These are phyloP conservation scores for Ctenomys sociabilis DNA, from an alignment of 2,113 vertebrate species.

Conservation along the genomic window DNA sequence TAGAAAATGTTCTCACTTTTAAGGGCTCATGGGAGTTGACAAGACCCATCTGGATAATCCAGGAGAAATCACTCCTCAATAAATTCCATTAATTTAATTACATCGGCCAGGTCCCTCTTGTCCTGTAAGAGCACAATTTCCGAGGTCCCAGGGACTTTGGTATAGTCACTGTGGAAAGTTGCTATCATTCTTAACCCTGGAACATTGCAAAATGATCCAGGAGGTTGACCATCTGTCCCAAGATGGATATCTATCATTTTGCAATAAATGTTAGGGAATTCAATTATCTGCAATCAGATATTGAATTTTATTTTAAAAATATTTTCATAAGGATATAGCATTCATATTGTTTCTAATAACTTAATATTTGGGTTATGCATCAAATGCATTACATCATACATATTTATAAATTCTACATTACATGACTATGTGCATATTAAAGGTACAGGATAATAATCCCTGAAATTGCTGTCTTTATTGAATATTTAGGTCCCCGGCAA, in stretches of 20 bases:
- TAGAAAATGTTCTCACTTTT: background rate
- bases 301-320: background rate
- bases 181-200: background rate
- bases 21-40: background rate
- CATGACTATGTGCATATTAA: background rate
- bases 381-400: background rate
- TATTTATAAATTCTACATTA: background rate
- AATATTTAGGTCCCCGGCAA: background rate
- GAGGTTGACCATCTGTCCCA: background rate
- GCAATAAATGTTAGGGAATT: background rate
- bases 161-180: background rate
- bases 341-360: background rate
- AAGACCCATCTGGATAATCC: background rate
- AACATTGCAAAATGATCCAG: background rate
- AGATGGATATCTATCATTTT: background rate
- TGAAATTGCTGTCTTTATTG: background rate
- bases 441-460: background rate
- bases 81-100: background rate
- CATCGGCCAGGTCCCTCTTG: background rate
- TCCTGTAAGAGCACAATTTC: background rate
- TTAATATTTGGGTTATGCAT: background rate
- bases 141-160: background rate
- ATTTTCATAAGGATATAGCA: background rate
- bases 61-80: background rate
- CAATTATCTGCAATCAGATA: background rate